These are phyloP conservation scores for Drosophila monieri DNA, from an alignment of 2,888 invertebrate genomes.

Conservation along the genomic window DNA sequence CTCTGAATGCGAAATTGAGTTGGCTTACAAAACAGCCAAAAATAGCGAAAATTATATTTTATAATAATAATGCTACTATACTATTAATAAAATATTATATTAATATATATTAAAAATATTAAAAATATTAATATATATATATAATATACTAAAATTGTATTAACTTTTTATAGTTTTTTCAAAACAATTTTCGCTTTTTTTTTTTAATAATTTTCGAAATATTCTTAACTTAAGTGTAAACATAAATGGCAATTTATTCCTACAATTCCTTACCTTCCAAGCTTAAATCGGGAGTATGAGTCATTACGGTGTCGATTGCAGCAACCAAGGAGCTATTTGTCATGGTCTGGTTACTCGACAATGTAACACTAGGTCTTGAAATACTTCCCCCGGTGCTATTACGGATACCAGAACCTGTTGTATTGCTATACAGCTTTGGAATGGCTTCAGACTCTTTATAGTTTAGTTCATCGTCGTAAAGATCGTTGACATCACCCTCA, in stretches of 20 bases:
- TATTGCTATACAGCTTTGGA: conserved; percentile 84
- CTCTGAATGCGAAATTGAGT: no score
- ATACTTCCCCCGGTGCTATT: conserved; percentile 55
- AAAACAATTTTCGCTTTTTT: no score
- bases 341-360: conserved; percentile 56
- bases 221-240: not conserved
- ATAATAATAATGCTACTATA: no score
- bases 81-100: no score
- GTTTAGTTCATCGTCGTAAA: conserved; percentile 85
- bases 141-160: no score
- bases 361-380: conserved; percentile 37
- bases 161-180: no score
- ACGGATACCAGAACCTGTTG: conserved; percentile 66
- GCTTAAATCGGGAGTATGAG: conserved; percentile 81
- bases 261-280: conserved; percentile 79
- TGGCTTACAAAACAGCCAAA: no score
- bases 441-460: conserved; percentile 86
- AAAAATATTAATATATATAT: no score
- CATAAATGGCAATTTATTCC: not conserved
- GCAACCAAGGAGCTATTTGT: conserved; percentile 67
- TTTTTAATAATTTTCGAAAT: no score
- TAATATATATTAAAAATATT: no score
- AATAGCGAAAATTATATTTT: no score
- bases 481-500: conserved; percentile 85
- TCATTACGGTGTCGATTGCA: conserved; percentile 81